Base-by-base conservation (phyloP, 2,797 vertebrate species). In the Botia kubotai region DNA sequence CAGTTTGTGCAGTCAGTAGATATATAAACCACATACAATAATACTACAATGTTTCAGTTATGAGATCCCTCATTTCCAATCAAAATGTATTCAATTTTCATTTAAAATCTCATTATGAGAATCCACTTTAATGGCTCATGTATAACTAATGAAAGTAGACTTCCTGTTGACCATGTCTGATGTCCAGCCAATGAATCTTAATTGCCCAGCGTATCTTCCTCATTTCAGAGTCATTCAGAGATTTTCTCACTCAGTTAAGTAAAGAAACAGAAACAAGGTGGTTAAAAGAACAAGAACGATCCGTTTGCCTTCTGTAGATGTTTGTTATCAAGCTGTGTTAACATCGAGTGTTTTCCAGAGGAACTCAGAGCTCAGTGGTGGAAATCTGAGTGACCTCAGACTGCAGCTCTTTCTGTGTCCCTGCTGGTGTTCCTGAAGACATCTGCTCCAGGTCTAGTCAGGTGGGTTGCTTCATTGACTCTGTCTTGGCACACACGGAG, bases 361-460 rank as follows among this genome's bases (percentile, higher is more conserved):
- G 12, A 2, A 52, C 52, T 94, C 93, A 96, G 82, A 96, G 89
- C 89, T 95, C 95, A 0, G 92, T 96, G 78, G 92, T 94, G 73
- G 92, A 93, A 88, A 95, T 86, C 87, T 95, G 95, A 26, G 96
- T 95, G 67, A 93, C 89, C 84, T 96, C 95, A 0, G 94, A 93
- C 84, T 89, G 92, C 65, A 91, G 89, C 79, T 96, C 93, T 0
- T 94, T 90, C 79, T 89, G 92, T 57, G 80, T 90, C 8, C 63
- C 66, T 0, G 23, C 71, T 12, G 0, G 62, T 75, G 86, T 88
- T 83, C 88, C 86, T 50, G 70, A 48, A 52, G 57, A 86, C 82
- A 81, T 82, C 84, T 88, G 90, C 80, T 90, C 89, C 91, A 87
- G 80, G 79, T 79, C 93, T 92, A 95, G 93, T 98, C 97, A 98